Evolutionary conservation across 2,113 vertebrate species (phyloP).

Genomic region (Dasyurus viverrinus): DNA sequence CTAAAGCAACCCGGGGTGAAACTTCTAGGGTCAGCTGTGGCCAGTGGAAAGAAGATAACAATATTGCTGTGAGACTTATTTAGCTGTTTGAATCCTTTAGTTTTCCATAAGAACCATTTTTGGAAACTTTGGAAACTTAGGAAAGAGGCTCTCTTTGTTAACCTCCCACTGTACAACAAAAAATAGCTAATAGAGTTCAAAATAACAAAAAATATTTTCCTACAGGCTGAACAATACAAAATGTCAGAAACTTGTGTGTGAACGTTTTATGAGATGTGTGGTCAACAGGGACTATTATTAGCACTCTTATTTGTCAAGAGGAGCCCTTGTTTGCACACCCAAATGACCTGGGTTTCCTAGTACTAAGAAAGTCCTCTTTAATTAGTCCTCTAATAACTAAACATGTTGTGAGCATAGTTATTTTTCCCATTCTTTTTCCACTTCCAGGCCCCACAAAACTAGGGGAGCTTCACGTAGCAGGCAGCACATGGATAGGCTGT

Average conservation of each 20-base stretch:
- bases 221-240: constrained; percentile 35
- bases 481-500: constrained; percentile 15
- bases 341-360: constrained; percentile 50
- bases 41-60: accelerated
- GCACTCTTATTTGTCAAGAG: constrained; percentile 26
- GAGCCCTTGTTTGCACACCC: constrained; percentile 44
- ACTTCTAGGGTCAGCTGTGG: not conserved
- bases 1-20: not conserved
- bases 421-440: not conserved
- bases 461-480: not conserved
- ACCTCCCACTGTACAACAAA: constrained; percentile 18
- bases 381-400: constrained; percentile 51
- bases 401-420: not conserved
- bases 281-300: constrained; percentile 37
- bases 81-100: constrained; percentile 21
- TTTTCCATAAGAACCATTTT: constrained; percentile 30
- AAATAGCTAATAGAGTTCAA: constrained; percentile 59
- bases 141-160: constrained; percentile 27
- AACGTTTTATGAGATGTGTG: not conserved
- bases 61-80: not conserved
- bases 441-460: constrained; percentile 7
- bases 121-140: constrained; percentile 45
- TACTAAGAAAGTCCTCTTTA: constrained; percentile 23
- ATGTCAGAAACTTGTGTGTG: not conserved
- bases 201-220: constrained; percentile 73